phyloP scores from a whole-genome alignment of 2,113 vertebrate species.

The Eurypyga helias region DNA sequence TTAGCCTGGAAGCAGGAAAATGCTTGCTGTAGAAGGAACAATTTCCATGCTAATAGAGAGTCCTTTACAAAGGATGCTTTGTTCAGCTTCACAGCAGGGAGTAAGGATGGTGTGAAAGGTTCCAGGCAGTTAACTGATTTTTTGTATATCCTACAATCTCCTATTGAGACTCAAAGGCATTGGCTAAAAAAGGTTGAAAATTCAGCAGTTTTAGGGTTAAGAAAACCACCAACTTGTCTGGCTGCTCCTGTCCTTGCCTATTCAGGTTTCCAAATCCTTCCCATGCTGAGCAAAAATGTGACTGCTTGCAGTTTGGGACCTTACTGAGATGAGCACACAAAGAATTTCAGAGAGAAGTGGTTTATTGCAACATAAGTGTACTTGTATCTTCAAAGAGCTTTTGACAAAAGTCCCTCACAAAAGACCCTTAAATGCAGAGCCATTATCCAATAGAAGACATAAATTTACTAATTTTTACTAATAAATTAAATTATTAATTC shows the following conservation, averaged over 20 bases:
- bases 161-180: background rate
- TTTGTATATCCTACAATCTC: slow-evolving; percentile 23
- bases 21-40: background rate
- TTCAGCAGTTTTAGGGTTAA: background rate
- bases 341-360: background rate
- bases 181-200: background rate
- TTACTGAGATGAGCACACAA: background rate
- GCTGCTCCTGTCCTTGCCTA: background rate
- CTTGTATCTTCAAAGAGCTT: background rate
- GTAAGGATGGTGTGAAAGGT: background rate
- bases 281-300: background rate
- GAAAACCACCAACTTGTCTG: background rate
- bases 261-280: background rate
- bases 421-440: background rate
- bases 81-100: slow-evolving; percentile 13
- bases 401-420: background rate
- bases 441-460: background rate
- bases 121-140: slow-evolving; percentile 38
- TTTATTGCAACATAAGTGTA: background rate
- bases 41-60: slow-evolving; percentile 19
- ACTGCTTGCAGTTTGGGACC: background rate
- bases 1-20: slow-evolving; percentile 21
- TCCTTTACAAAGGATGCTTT: slow-evolving; percentile 35
- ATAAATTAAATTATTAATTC: background rate
- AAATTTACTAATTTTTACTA: background rate